Evolutionary conservation across 1,140 invertebrate species (phyloP).

Genomic region (Drosophila santomea): DNA sequence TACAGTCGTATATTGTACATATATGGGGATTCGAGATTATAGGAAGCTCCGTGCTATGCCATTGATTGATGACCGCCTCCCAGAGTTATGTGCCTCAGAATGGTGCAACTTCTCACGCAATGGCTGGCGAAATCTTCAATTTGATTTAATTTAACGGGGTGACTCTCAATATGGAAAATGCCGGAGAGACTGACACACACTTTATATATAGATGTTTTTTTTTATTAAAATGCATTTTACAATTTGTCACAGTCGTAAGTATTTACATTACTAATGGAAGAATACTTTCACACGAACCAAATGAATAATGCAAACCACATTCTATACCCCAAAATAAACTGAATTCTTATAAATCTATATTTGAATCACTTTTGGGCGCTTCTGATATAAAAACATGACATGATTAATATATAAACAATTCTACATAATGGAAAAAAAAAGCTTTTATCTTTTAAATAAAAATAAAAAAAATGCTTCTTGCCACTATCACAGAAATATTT

Average conservation of each 20-base stretch:
- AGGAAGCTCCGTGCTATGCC: constrained; percentile 4
- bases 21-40: constrained; percentile 18
- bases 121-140: constrained; percentile 37
- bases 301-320: background rate
- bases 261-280: background rate
- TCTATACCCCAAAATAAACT: too few relatives aligned
- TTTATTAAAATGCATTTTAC: background rate
- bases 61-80: constrained; percentile 60
- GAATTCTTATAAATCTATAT: too few relatives aligned
- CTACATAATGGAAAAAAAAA: background rate
- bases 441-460: background rate
- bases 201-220: too few relatives aligned
- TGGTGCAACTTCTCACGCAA: constrained; percentile 36
- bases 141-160: constrained; percentile 61
- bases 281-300: too few relatives aligned
- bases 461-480: background rate
- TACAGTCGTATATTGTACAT: constrained; percentile 4
- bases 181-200: background rate
- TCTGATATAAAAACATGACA: background rate
- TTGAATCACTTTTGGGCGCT: background rate
- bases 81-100: constrained; percentile 18
- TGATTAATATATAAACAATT: background rate
- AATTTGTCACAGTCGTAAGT: background rate
- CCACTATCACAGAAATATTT: too few relatives aligned
- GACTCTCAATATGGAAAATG: background rate